Conservation (phyloP, 2,888 invertebrate genomes). For the Blastobasis lacticolella region DNA sequence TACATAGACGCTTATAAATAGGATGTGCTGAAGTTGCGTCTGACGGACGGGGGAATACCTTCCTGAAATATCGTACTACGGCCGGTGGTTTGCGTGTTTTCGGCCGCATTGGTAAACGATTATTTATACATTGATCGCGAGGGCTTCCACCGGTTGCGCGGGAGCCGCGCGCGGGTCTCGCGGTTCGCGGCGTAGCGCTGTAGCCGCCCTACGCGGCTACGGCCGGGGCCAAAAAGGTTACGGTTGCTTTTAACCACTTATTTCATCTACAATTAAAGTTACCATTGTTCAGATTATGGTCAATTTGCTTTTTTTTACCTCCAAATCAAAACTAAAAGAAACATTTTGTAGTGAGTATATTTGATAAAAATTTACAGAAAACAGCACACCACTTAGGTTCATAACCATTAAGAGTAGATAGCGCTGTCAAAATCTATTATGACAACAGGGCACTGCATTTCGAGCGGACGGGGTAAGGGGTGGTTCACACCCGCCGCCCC, state of each 20-base stretch:
- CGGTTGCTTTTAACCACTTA: no score
- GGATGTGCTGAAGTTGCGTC: conserved; percentile 74
- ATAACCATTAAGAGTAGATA: not conserved
- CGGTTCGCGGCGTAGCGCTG: conserved; percentile 12
- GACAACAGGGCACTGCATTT: conserved; percentile 39
- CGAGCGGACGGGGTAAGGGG: conserved; percentile 27
- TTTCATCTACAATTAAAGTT: no score
- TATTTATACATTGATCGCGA: conserved; percentile 70
- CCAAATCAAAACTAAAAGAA: no score
- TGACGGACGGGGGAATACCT: conserved; percentile 75
- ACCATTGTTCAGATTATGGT: no score
- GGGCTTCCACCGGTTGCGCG: conserved; percentile 32
- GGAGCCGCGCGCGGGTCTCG: conserved; percentile 16
- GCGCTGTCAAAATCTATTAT: conserved; percentile 53
- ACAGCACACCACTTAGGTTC: no score
- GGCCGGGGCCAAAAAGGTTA: not conserved
- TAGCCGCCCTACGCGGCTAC: conserved; percentile 15
- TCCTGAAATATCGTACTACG: conserved; percentile 75
- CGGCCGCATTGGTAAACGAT: conserved; percentile 73
- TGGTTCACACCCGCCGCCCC: conserved; percentile 20
- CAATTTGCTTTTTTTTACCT: no score
- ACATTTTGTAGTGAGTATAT: no score
- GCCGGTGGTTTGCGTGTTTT: conserved; percentile 68
- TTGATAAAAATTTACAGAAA: no score
- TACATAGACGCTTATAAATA: conserved; percentile 75